phyloP scores from a whole-genome alignment of 2,113 vertebrate species.

The Guaruba guarouba region DNA sequence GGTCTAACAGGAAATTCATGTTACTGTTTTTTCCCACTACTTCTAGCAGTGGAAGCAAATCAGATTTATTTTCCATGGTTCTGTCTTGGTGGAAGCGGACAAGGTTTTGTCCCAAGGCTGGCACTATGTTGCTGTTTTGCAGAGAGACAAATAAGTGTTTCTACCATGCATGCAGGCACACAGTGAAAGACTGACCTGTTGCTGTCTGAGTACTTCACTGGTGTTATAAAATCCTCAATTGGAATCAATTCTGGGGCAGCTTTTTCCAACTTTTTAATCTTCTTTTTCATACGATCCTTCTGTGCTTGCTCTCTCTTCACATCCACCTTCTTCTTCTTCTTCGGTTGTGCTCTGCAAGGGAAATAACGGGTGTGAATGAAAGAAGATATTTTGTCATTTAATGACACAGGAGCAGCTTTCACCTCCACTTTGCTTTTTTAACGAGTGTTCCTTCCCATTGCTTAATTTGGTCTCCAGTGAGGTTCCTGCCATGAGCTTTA shows the following conservation, averaged over 20 bases:
- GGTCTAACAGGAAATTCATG: background rate
- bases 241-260: slow-evolving; percentile 89
- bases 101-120: background rate
- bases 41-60: background rate
- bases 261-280: slow-evolving; percentile 85
- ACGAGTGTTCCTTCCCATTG: background rate
- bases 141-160: background rate
- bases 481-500: background rate
- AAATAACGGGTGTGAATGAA: background rate
- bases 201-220: slow-evolving; percentile 79
- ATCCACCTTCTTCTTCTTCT: slow-evolving; percentile 92
- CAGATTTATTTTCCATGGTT: background rate
- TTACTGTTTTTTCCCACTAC: background rate
- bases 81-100: background rate
- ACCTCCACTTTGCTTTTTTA: background rate
- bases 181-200: slow-evolving; percentile 72
- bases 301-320: slow-evolving; percentile 80
- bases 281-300: slow-evolving; percentile 90
- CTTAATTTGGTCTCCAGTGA: background rate
- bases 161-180: background rate
- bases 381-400: background rate
- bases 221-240: slow-evolving; percentile 87
- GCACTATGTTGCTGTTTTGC: background rate
- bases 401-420: background rate
- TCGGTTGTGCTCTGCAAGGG: slow-evolving; percentile 84